Evolutionary conservation across 92 coral and sea anemone genomes (phyloP), one percentile per base, ranked within the genome.

Genomic region (Heliopora coerulea): DNA sequence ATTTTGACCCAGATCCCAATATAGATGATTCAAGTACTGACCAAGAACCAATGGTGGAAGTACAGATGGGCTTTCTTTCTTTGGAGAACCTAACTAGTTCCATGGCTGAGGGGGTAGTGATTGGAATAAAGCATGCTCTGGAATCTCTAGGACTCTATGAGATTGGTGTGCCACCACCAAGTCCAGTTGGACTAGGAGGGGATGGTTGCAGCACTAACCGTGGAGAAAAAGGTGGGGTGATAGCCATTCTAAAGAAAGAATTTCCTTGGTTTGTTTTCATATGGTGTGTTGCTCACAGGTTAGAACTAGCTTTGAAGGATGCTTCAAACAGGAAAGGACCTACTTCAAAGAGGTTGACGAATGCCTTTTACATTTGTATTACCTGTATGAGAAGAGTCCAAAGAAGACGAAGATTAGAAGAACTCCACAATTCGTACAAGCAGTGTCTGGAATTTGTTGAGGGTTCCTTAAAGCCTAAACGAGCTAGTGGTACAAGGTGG

Each of bases 281-380:
- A n/a, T n/a, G n/a, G n/a, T n/a, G n/a, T n/a, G n/a, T n/a, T n/a
- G n/a, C n/a, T n/a, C n/a, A n/a, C n/a, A n/a, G n/a, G n/a, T n/a
- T n/a, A n/a, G n/a, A n/a, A n/a, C n/a, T 79, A 32, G 81, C 88
- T 35, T 66, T 79, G 37, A 73, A 73, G 63, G 84, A 73, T 84
- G 88, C 88, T 3, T 8, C 72, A 12, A 78, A 27, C 62, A n/a
- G n/a, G n/a, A n/a, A n/a, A 18, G 37, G 19, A 72, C 78, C 0
- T 84, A 63, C 49, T 84, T 84, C 73, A 84, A 84, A 40, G 74
- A 83, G 67, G 81, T 84, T 63, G 84, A 79, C 37, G 80, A 78
- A 32, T 37, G 46, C 13, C 63, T 84, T 10, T 27, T 56, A 17
- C 50, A 81, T 26, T 28, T 64, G 49, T 79, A 79, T 59, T 66